These are phyloP conservation scores for Leptopilina myrica DNA, from an alignment of 2,888 invertebrate species.

Conservation along the genomic window DNA sequence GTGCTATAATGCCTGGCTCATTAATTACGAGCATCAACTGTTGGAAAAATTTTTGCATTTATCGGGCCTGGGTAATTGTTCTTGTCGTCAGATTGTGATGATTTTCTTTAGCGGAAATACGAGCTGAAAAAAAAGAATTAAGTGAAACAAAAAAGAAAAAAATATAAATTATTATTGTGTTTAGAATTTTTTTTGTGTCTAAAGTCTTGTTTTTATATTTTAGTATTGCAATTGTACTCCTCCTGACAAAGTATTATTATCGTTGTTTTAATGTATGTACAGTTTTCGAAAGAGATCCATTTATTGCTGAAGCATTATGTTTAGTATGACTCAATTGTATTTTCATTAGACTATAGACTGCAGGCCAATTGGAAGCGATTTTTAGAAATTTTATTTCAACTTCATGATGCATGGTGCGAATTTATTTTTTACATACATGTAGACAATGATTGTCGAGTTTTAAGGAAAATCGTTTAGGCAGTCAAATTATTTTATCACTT, in stretches of 20 bases:
- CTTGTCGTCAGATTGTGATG: constrained; percentile 43
- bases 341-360: no score
- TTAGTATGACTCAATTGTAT: no score
- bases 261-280: constrained; percentile 56
- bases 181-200: neutral
- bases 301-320: no score
- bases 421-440: no score
- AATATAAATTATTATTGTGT: neutral
- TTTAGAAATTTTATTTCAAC: no score
- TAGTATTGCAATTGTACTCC: constrained; percentile 15
- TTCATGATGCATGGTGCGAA: no score
- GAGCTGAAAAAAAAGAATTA: neutral
- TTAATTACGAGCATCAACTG: constrained; percentile 32
- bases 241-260: constrained; percentile 62
- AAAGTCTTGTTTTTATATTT: neutral
- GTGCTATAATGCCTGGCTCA: constrained; percentile 31
- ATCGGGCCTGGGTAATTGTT: constrained; percentile 46
- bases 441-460: no score
- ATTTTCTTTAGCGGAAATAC: constrained; percentile 37
- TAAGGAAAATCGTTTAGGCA: no score
- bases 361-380: no score
- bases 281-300: neutral
- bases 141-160: neutral
- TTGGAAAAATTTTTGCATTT: constrained; percentile 25
- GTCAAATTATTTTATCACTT: no score